Conservation (phyloP, 2,113 vertebrate species). For the Oxyura jamaicensis region DNA sequence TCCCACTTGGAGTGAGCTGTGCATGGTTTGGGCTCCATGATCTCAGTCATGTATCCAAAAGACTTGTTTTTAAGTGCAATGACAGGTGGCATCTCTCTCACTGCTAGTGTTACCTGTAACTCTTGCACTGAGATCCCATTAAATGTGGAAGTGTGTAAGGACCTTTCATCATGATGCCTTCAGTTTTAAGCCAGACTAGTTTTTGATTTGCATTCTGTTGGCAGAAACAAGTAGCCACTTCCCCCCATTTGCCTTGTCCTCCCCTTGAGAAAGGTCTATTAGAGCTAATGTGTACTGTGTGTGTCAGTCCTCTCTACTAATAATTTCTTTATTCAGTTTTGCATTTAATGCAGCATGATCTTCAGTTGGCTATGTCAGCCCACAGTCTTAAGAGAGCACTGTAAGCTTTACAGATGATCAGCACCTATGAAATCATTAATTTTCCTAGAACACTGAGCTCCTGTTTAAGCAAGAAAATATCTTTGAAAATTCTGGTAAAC, state of each 20-base stretch:
- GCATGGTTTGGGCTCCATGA: not conserved
- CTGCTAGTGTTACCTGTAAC: not conserved
- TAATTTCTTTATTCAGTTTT: not conserved
- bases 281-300: fast-evolving
- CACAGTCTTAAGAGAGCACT: not conserved
- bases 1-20: not conserved
- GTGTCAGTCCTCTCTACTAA: not conserved
- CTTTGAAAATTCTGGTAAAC: not conserved
- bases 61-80: not conserved
- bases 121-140: not conserved
- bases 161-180: not conserved
- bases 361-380: not conserved
- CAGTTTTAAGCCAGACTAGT: not conserved
- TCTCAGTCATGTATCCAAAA: not conserved
- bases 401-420: not conserved
- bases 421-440: not conserved
- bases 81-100: not conserved
- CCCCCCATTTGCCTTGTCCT: not conserved
- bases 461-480: not conserved
- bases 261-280: not conserved
- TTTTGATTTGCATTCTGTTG: not conserved
- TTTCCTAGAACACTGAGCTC: not conserved
- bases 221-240: not conserved
- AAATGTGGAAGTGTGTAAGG: not conserved
- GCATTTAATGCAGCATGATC: not conserved